Percentiles rank a stretch among this genome's conserved stretches.
These are phyloP conservation scores for Colletes latitarsis DNA, from an alignment of 1,140 invertebrate genomes.

Conservation along the genomic window DNA sequence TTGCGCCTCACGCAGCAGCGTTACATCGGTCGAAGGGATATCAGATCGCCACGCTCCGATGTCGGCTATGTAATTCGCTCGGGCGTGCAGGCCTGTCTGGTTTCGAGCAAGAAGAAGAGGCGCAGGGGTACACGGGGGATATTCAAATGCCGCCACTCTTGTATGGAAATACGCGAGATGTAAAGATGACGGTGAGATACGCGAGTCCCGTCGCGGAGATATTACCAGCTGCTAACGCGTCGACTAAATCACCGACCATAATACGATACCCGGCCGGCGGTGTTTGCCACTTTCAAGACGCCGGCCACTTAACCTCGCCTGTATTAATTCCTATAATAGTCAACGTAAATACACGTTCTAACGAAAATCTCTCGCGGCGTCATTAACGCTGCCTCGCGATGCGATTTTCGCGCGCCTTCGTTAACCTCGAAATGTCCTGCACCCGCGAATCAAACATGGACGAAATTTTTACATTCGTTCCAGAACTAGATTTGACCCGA, in stretches of 20 bases:
- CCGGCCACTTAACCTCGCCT: slow-evolving; percentile 37
- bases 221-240: slow-evolving; percentile 73
- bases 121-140: slow-evolving; percentile 24
- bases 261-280: slow-evolving; percentile 57
- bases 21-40: slow-evolving; percentile 60
- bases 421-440: neutral
- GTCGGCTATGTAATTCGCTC: slow-evolving; percentile 65
- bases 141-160: slow-evolving; percentile 69
- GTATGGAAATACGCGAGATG: slow-evolving; percentile 71
- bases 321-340: slow-evolving; percentile 26
- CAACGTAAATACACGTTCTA: neutral
- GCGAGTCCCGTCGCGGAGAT: slow-evolving; percentile 61
- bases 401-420: neutral
- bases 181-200: slow-evolving; percentile 70
- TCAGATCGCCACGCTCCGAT: slow-evolving; percentile 66
- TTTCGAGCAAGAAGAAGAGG: slow-evolving; percentile 45
- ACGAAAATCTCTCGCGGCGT: slow-evolving; percentile 12
- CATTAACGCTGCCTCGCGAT: neutral
- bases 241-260: slow-evolving; percentile 65
- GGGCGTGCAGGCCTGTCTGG: slow-evolving; percentile 60
- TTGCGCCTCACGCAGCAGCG: slow-evolving; percentile 44
- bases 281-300: slow-evolving; percentile 24
- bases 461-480: no score
- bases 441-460: neutral
- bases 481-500: no score